Base-by-base conservation (phyloP, 37 sponge, comb jelly and placozoan species). In the Axinella damicornis region DNA sequence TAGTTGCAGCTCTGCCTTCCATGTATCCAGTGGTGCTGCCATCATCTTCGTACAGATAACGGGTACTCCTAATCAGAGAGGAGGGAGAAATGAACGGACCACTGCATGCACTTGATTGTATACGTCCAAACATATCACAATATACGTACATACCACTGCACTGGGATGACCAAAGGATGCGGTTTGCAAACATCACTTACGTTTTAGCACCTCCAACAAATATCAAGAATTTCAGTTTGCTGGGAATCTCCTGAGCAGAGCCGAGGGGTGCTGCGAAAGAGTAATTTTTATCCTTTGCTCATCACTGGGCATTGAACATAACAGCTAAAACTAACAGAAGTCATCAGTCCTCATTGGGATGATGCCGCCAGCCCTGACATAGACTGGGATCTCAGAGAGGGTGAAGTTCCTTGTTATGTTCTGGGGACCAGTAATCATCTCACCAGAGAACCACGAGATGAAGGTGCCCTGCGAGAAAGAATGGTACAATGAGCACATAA, bases 31-130 rank as follows among this genome's bases (percentile, higher is more conserved):
- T 74, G 19, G 87, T 86, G 16, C 55, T 54, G 34, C 91, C 91
- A 66, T 91, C 91, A 60, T 91, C 91, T 75, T 91, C 91, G 69
- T 86, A 85, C 63, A 91, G 61, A 21, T 18, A 35, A 6, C 80
- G 34, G 19, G 30, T 21, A 24, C 85, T 85, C 53, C 79, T 90
- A 27, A n/a, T 61, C 5, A 14, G 27, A 28, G 2, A 27, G 5
- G 63, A 14, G 46, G 9, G 46, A 46, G 46, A 9, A 46, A 46
- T 4, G 46, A 46, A 46, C n/a, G n/a, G n/a, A n/a, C n/a, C n/a
- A n/a, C n/a, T n/a, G n/a, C n/a, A n/a, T n/a, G n/a, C n/a, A n/a
- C n/a, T n/a, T n/a, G n/a, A n/a, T n/a, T n/a, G n/a, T n/a, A n/a
- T n/a, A n/a, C n/a, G n/a, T n/a, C n/a, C n/a, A n/a, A n/a, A n/a